A percentile compares a stretch with the other conserved stretches of the same genome.
Evolutionary conservation across 2,888 invertebrate genomes (phyloP).

Genomic region (Nycteola revayana): DNA sequence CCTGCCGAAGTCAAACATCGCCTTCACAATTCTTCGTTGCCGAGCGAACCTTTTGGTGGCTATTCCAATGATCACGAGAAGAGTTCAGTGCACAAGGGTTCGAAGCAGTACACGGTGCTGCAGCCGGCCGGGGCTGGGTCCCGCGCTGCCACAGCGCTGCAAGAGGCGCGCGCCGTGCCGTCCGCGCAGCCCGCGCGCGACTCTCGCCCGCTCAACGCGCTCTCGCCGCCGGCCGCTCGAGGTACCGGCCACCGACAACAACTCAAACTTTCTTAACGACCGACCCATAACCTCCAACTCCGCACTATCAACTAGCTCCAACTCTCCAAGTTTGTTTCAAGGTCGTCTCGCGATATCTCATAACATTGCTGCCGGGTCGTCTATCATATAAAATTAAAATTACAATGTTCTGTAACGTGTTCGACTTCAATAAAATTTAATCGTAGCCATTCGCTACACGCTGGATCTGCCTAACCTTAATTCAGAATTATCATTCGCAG

Average conservation of each 20-base stretch:
- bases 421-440: slow-evolving; percentile 26
- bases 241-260: slow-evolving; percentile 80
- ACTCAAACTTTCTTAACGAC: slow-evolving; percentile 76
- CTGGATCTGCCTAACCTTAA: slow-evolving; percentile 21
- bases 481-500: slow-evolving; percentile 36
- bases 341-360: slow-evolving; percentile 62
- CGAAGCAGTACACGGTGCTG: slow-evolving; percentile 93
- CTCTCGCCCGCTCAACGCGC: slow-evolving; percentile 71
- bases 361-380: slow-evolving; percentile 44
- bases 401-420: slow-evolving; percentile 26
- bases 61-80: slow-evolving; percentile 83
- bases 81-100: slow-evolving; percentile 65
- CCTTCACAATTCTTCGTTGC: slow-evolving; percentile 61
- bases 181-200: slow-evolving; percentile 77
- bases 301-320: slow-evolving; percentile 65
- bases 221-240: slow-evolving; percentile 90
- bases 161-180: slow-evolving; percentile 85
- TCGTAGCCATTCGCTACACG: slow-evolving; percentile 9
- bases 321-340: slow-evolving; percentile 77
- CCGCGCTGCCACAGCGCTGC: slow-evolving; percentile 90
- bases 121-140: slow-evolving; percentile 92
- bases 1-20: slow-evolving; percentile 85
- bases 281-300: slow-evolving; percentile 67
- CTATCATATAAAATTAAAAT: slow-evolving; percentile 35
- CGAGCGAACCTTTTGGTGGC: slow-evolving; percentile 89